Evolutionary conservation across 2,113 vertebrate species (phyloP), one percentile per base, ranked within the genome.

Genomic region (Dromiciops gliroides): DNA sequence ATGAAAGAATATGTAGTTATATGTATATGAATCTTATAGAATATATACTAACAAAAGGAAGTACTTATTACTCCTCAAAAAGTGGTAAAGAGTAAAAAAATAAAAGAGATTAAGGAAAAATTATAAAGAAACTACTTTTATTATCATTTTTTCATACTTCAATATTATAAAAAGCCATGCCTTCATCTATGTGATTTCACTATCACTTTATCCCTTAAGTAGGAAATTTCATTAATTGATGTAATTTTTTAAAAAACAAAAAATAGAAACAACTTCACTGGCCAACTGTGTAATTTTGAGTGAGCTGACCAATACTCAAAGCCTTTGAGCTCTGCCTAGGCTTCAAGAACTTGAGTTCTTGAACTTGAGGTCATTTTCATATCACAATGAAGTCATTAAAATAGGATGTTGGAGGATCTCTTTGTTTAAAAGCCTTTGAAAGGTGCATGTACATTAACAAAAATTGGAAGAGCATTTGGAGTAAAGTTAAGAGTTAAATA

Each of bases 81-180:
- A 96, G 89, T 53, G 93, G 75, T 49, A 92, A 19, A 92, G 60
- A 93, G 92, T 94, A 51, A 92, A 89, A 97, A 89, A 97, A 98
- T 96, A 97, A 98, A 60, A 98, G 93, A 98, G 94, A 89, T 95
- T 92, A 37, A 88, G 37, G 92, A 83, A 95, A 95, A 50, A 91
- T 44, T 92, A 92, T 89, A 95, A 95, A 95, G 83, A 90, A 97
- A 44, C 60, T 93, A 95, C 95, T 93, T 96, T 75, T n/a, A n/a
- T 37, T 37, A 75, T 19, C 60, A 75, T 37, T 75, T 1, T 75
- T 83, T 83, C n/a, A 75, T 75, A 37, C 16, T 83, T 83, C n/a
- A 44, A 8, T 23, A 83, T 23, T 67, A 14, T 67, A 67, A 67
- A 3, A 37, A 67, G 12, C 60, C 12, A 37, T 67, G 31, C 37